Base-by-base conservation (phyloP, 2,797 vertebrate genomes). In the Antrozous pallidus region DNA sequence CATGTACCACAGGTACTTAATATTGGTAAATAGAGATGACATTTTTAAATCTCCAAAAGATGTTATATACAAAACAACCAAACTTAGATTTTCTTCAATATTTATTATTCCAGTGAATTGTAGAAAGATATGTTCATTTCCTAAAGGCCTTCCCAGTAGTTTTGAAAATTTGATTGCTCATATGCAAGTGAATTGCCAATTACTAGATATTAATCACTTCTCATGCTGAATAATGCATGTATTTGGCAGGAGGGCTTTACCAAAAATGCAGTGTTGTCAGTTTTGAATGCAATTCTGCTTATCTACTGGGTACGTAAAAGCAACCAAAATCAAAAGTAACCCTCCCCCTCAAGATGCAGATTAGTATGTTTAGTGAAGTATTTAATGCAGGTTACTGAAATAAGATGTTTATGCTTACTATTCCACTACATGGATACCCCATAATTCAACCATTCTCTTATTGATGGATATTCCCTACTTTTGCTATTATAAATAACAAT, bases 131-230 rank as follows among this genome's bases (percentile, higher is more conserved):
- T 70, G 36, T 88, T 95, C 85, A 82, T 92, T 93, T 93, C 88
- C 61, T 61, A 96, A 95, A 92, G 75, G 85, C 31, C 36, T 82
- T 58, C 71, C 63, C 38, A 71, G 47, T 73, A 33, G 89, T 82
- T 93, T 95, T 0, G 10, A 93, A 89, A 90, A 67, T 89, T 17
- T 77, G 69, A 92, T 24, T 40, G 40, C 31, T 95, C 17, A 78
- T 33, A 56, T 92, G 80, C 70, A 95, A 94, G 40, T 73, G 42
- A 95, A 87, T 86, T 0, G 0, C 54, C 84, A 96, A 56, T 89
- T 93, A 93, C 71, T 91, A 74, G 75, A 91, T 84, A 91, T 81
- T 86, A 90, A 92, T 92, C 54, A 73, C 40, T 78, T 92, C 54
- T 90, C 58, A 47, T 75, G 69, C 45, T 92, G 47, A 94, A 95